Conservation (phyloP, 2,888 invertebrate genomes). For the Bellardia bayeri region DNA sequence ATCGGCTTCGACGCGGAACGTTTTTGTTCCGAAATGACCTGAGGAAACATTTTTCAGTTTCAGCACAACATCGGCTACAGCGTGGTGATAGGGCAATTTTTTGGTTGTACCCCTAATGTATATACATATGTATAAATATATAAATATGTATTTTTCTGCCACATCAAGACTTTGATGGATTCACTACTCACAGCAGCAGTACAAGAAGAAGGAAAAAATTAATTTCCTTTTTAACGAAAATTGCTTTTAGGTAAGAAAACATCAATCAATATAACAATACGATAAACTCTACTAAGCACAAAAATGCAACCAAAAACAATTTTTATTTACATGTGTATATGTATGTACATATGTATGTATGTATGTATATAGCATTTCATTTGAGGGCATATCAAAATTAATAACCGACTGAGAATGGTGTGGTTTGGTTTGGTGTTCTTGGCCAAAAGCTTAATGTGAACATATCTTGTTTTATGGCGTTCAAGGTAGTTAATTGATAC, state of each 20-base stretch:
- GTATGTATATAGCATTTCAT: constrained; percentile 38
- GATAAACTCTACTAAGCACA: constrained; percentile 49
- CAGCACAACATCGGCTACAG: too few species aligned
- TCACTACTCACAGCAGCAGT: neutral
- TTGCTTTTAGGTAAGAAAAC: constrained; percentile 71
- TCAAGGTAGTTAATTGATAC: constrained; percentile 58
- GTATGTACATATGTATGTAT: constrained; percentile 25
- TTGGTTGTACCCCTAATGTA: too few species aligned
- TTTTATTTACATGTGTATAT: neutral
- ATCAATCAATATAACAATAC: constrained; percentile 70
- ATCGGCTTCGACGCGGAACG: too few species aligned
- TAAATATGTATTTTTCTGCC: neutral
- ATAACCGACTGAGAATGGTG: constrained; percentile 3
- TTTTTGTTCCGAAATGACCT: too few species aligned
- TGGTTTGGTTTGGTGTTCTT: constrained; percentile 25
- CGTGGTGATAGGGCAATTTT: too few species aligned
- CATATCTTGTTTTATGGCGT: constrained; percentile 41
- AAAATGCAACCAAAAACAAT: neutral
- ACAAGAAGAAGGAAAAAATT: constrained; percentile 40
- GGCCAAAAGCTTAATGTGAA: constrained; percentile 33
- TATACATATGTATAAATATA: neutral
- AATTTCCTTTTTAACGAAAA: constrained; percentile 69
- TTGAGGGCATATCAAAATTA: constrained; percentile 41
- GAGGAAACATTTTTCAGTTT: too few species aligned
- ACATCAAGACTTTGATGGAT: constrained; percentile 58